Percentiles rank a stretch among this genome's conserved stretches.
Conservation (phyloP, 2,797 vertebrate genomes). For the Peromyscus attwateri region DNA sequence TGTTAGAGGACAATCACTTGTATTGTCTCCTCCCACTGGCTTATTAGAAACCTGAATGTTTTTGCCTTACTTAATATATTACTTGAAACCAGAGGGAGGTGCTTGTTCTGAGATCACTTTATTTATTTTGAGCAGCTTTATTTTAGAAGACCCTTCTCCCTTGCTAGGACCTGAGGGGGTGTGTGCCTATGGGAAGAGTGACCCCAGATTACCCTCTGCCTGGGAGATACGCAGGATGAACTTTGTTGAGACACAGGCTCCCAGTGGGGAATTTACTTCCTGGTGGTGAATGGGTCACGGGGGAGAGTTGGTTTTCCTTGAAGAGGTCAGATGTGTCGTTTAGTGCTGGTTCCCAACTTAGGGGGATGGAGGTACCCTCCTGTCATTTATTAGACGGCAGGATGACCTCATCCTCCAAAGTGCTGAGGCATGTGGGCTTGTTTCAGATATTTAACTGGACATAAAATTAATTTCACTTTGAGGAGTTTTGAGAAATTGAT, state of each 20-base stretch:
- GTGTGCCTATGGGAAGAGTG: not conserved
- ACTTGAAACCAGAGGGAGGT: not conserved
- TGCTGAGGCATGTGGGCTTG: conserved; percentile 23
- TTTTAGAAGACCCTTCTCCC: not conserved
- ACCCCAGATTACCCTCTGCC: conserved; percentile 35
- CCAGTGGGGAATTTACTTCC: conserved; percentile 63
- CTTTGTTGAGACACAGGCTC: conserved; percentile 31
- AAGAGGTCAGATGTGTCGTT: conserved; percentile 50
- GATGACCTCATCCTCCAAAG: conserved; percentile 73
- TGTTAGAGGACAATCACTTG: not conserved
- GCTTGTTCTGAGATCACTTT: conserved; percentile 27
- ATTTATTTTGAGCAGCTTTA: not conserved
- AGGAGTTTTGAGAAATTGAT: conserved; percentile 59
- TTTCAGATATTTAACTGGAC: conserved; percentile 58
- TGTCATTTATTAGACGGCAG: conserved; percentile 72
- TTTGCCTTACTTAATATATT: conserved; percentile 39
- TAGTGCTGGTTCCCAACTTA: not conserved
- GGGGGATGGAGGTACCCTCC: conserved; percentile 27
- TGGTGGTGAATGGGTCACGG: conserved; percentile 71
- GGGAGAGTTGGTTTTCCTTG: conserved; percentile 71
- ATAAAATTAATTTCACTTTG: conserved; percentile 68
- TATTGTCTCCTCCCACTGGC: not conserved
- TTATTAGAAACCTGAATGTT: conserved; percentile 7
- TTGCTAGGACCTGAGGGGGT: not conserved
- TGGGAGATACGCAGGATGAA: not conserved